Evolutionary conservation across 2,113 vertebrate species (phyloP).

Genomic region (Mus musculus): GRCm39 chr10:117932001-117932500

Average conservation of each 20-base stretch:
- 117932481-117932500: neutral
- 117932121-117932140: neutral
- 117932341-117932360: neutral
- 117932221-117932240: neutral
- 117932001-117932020: neutral
- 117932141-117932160: neutral
- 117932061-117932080: neutral
- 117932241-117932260: neutral
- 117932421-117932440: neutral
- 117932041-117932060: neutral
- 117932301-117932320: too few relatives aligned
- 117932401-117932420: neutral
- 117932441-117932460: neutral
- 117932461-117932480: slow-evolving; percentile 3
- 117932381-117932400: neutral
- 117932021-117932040: neutral
- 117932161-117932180: neutral
- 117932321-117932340: neutral
- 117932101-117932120: neutral
- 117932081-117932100: neutral
- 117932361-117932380: neutral
- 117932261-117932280: neutral
- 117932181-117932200: neutral
- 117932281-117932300: neutral
- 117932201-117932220: neutral